These are phyloP conservation scores for Crenuchus spilurus DNA, from an alignment of 2,797 vertebrate genomes.

Conservation along the genomic window DNA sequence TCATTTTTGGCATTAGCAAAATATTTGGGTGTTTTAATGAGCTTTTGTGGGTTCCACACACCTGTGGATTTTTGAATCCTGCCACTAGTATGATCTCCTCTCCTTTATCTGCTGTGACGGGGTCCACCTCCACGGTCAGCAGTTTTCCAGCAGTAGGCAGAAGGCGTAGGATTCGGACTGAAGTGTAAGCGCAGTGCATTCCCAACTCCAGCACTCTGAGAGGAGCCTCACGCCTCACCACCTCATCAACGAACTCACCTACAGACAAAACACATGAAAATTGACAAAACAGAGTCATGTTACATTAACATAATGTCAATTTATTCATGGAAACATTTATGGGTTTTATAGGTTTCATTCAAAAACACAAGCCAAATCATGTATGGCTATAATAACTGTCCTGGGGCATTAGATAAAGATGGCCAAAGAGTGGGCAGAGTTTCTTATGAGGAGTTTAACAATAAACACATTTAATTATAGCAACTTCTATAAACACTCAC, in stretches of 20 bases:
- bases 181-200: conserved; percentile 73
- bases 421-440: no score
- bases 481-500: no score
- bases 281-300: no score
- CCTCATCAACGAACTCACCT: conserved; percentile 66
- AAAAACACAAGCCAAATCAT: no score
- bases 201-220: conserved; percentile 69
- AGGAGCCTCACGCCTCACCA: conserved; percentile 56
- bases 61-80: conserved; percentile 75
- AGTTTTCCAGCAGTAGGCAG: conserved; percentile 68
- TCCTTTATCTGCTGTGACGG: conserved; percentile 64
- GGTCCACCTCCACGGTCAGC: conserved; percentile 72
- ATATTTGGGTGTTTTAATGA: not conserved
- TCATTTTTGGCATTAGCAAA: no score
- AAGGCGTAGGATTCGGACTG: conserved; percentile 68
- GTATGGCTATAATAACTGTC: no score
- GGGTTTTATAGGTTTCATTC: no score
- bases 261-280: not conserved
- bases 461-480: no score
- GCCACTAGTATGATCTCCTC: conserved; percentile 77
- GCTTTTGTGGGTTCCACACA: not conserved
- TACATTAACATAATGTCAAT: no score
- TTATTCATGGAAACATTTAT: no score
- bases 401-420: no score
- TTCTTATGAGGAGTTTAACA: no score